Evolutionary conservation across 2,113 vertebrate species (phyloP).

Genomic region (Falcunculus frontatus): DNA sequence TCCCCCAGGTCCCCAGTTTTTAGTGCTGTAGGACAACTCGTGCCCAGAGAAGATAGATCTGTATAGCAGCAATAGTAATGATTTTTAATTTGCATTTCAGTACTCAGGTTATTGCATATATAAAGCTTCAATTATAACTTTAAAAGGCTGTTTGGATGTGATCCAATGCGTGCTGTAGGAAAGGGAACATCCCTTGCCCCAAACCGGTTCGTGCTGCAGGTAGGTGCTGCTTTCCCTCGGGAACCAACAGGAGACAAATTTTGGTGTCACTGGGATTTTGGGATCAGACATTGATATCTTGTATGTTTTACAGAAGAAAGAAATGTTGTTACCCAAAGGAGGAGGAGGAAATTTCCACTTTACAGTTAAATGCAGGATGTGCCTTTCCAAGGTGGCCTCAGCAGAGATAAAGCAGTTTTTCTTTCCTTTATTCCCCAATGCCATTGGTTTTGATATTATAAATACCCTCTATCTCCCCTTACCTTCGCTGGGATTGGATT

Average conservation of each 20-base stretch:
- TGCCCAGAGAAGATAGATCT: neutral
- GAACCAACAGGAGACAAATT: neutral
- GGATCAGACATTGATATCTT: neutral
- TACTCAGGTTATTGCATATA: neutral
- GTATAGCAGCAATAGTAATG: neutral
- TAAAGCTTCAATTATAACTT: slow-evolving; percentile 43
- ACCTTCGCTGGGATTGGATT: neutral
- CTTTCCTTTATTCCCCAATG: neutral
- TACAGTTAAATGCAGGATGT: neutral
- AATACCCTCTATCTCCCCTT: neutral
- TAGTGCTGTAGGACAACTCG: neutral
- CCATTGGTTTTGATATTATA: neutral
- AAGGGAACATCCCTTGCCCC: neutral
- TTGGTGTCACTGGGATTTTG: neutral
- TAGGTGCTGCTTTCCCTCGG: neutral
- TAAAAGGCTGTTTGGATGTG: neutral
- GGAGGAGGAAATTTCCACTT: neutral
- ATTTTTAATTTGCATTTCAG: slow-evolving; percentile 17
- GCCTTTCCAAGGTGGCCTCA: neutral
- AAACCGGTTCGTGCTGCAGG: neutral
- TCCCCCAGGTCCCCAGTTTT: neutral
- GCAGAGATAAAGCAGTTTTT: neutral
- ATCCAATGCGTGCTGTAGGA: neutral
- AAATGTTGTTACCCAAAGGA: neutral
- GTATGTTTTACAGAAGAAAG: neutral